Evolutionary conservation across 1,140 invertebrate species (phyloP), one percentile per base, ranked within the genome.

Genomic region (Mycetomoellerius zeteki): DNA sequence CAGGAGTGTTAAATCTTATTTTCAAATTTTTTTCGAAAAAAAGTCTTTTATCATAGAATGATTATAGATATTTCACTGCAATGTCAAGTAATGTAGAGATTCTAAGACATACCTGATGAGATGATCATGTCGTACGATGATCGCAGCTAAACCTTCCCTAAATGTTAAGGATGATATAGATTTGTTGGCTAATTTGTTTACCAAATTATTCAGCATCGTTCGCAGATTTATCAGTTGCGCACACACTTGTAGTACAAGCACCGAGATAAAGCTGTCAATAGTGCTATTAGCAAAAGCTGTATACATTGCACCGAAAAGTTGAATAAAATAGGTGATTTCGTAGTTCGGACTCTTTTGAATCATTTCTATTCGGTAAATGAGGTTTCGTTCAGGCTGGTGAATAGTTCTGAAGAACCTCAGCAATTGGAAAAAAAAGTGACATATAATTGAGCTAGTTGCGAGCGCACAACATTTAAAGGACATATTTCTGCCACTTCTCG

Each of bases 261-360:
- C 90, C 6, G 88, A 86, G 8, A 92, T 52, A 8, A 93, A 89
- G 12, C 87, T 89, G 30, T 92, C 91, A 0, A 80, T 14, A 14
- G n/a, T 7, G 8, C 21, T 43, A n/a, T 80, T 80, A 21, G 21
- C 30, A 8, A 80, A 4, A 21, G 8, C 77, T 8, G 77, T 4
- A 8, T 24, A 80, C 24, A 21, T 2, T 10, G 47, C 77, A 7
- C 77, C 62, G 1, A 24, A 69, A 7, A 80, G 12, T 91, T 96
- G 96, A 47, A 95, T 93, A 0, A 91, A 14, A 86, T 94, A 96
- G 0, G 94, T 95, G 7, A 96, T 67, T 87, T 96, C 94, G 78
- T 95, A 96, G 0, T 93, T 93, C 12, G 95, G 95, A 8, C 93
- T 94, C 43, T 92, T 92, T 50, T 92, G 91, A 0, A 93, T 93